Evolutionary conservation across 2,797 vertebrate species (phyloP), one percentile per base, ranked within the genome.

Genomic region (Pachyuromys duprasi): DNA sequence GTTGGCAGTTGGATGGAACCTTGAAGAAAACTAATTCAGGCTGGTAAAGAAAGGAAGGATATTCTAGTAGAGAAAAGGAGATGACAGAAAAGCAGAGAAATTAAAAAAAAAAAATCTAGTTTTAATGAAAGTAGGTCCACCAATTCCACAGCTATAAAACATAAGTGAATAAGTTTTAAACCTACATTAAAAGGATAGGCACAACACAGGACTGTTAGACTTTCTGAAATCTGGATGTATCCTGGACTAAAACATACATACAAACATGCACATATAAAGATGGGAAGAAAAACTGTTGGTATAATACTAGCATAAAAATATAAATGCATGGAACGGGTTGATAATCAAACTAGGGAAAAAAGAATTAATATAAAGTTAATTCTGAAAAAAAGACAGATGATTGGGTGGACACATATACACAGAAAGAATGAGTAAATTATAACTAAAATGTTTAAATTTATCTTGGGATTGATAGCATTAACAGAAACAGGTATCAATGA

Each of bases 401-500:
- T 0, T 53, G 67, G 62, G 1, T n/a, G 18, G 53, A 65, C 70
- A 82, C 45, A 95, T 42, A 12, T 0, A 89, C 74, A 83, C 42
- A 69, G 70, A 31, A 12, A 26, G 5, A 80, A 90, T 82, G 15
- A 94, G 9, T 62, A 72, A 92, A 92, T 14, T 86, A 45, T 31
- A 94, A 92, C 55, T 70, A 78, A 72, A 82, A 96, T 74, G 31
- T 31, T 93, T 86, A 93, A 84, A 22, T 81, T 86, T 31, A 95
- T 62, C 33, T 74, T 87, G 36, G 94, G 33, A 89, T 36, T 83
- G 90, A 89, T 49, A 39, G 53, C 79, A 95, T 63, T 84, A 88
- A 86, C 60, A 93, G 60, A 92, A 91, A 97, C 22, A 92, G 60
- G n/a, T 4, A 83, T 86, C 62, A 79, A 83, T 81, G 63, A 97